phyloP scores from a whole-genome alignment of 1,140 invertebrate species.

The Nebria ingens region DNA sequence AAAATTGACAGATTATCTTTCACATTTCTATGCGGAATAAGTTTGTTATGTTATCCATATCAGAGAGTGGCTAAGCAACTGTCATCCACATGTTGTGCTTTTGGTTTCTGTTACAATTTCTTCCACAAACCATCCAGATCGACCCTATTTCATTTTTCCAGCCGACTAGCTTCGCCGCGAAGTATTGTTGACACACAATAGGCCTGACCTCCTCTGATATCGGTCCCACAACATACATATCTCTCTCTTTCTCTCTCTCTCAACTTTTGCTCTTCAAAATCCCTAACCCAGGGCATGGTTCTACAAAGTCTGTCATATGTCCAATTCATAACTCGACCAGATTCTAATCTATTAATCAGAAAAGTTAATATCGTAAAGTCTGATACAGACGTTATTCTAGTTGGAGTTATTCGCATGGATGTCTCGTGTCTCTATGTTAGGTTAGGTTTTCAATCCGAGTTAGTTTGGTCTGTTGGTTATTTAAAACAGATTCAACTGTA shows the following conservation, averaged over 20 bases:
- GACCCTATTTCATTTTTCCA: constrained; percentile 2
- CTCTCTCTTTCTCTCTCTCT: constrained; percentile 3
- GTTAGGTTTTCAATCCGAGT: no score
- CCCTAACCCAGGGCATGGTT: constrained; percentile 11
- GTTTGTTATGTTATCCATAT: no score
- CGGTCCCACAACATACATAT: constrained; percentile 7
- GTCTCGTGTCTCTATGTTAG: no score
- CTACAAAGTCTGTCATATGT: constrained; percentile 16
- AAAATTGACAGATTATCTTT: no score
- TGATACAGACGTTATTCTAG: constrained; percentile 14
- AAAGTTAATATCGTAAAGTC: constrained; percentile 20
- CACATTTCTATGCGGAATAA: no score
- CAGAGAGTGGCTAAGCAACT: neutral
- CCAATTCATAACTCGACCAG: constrained; percentile 16
- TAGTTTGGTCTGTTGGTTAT: no score
- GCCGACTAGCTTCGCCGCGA: neutral
- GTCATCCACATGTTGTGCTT: neutral
- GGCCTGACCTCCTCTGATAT: constrained; percentile 3
- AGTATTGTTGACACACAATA: constrained; percentile 3
- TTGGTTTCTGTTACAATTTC: neutral
- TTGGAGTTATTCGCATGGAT: constrained; percentile 12
- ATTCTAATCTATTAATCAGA: constrained; percentile 22
- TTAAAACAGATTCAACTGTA: no score
- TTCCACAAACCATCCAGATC: no score
- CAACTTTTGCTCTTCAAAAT: constrained; percentile 12